Evolutionary conservation across 1,140 invertebrate genomes (phyloP).

Genomic region (Pseudomyrmex sp.): DNA sequence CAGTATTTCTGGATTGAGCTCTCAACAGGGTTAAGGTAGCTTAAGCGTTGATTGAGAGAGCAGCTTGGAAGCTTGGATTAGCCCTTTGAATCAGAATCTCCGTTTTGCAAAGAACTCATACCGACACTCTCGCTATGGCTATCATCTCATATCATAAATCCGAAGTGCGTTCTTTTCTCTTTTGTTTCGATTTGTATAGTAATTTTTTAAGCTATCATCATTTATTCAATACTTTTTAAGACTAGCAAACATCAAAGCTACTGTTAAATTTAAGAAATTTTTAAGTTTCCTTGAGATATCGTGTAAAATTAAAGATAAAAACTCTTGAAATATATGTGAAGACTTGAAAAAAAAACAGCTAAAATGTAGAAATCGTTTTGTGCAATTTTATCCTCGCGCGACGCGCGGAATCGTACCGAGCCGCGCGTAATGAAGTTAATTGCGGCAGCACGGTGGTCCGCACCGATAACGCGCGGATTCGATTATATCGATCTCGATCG

Average conservation of each 20-base stretch:
- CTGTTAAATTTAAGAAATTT: no score
- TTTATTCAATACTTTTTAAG: neutral
- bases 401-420: neutral
- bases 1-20: conserved; percentile 63
- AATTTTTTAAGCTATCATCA: neutral
- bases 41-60: conserved; percentile 67
- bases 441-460: conserved; percentile 65
- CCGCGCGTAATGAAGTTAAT: conserved; percentile 72
- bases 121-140: conserved; percentile 5
- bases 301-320: no score
- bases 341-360: no score
- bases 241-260: no score
- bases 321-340: no score
- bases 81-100: conserved; percentile 53
- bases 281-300: no score
- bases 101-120: conserved; percentile 38
- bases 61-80: conserved; percentile 60
- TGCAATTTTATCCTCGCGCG: conserved; percentile 43
- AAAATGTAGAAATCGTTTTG: no score
- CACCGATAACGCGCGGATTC: conserved; percentile 59
- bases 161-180: neutral
- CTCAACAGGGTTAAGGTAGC: conserved; percentile 63
- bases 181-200: neutral
- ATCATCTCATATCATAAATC: conserved; percentile 23
- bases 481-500: conserved; percentile 71